phyloP scores from a whole-genome alignment of 1,140 invertebrate genomes.

The Propsilocerus akamusi region DNA sequence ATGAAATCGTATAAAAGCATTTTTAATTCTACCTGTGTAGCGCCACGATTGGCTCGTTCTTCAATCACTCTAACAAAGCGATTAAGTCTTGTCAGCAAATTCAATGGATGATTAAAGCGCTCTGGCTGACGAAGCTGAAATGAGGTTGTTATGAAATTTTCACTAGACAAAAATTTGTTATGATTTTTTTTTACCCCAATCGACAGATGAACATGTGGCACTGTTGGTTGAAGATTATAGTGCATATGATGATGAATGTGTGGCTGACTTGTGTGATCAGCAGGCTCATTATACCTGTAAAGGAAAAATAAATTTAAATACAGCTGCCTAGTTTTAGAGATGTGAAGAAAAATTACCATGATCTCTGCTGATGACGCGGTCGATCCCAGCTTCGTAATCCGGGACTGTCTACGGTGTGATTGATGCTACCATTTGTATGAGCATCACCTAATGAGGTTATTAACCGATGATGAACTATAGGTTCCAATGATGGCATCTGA shows the following conservation, averaged over 20 bases:
- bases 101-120: conserved; percentile 8
- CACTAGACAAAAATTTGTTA: too few relatives aligned
- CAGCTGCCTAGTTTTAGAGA: not conserved
- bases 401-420: conserved; percentile 10
- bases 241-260: conserved; percentile 46
- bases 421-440: not conserved
- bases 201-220: conserved; percentile 32
- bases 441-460: not conserved
- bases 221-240: conserved; percentile 32
- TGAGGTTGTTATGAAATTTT: too few relatives aligned
- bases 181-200: conserved; percentile 24
- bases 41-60: conserved; percentile 17
- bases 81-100: conserved; percentile 10
- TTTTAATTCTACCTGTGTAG: conserved; percentile 15
- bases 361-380: conserved; percentile 8
- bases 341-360: conserved; percentile 8
- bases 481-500: conserved; percentile 13
- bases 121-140: conserved; percentile 12
- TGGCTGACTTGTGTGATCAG: conserved; percentile 23
- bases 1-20: not conserved
- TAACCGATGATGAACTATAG: not conserved
- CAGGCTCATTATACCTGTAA: conserved; percentile 8
- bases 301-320: not conserved
- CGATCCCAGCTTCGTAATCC: conserved; percentile 10
- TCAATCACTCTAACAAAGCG: conserved; percentile 16